Evolutionary conservation across 2,113 vertebrate species (phyloP).

Genomic region (Sapajus apella): DNA sequence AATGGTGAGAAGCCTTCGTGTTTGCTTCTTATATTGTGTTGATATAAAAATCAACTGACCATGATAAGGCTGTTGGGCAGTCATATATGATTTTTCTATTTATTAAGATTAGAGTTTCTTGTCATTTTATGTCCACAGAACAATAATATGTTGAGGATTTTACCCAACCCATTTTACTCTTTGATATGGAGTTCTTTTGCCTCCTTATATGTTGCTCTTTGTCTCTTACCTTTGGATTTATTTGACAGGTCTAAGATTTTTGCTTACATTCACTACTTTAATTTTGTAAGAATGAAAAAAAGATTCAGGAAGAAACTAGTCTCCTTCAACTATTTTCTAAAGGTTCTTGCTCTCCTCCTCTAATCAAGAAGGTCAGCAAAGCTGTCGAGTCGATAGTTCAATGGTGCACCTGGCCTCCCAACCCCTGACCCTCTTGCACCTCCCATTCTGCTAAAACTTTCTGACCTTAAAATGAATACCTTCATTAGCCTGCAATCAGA

Average conservation of each 20-base stretch:
- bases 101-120: neutral
- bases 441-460: neutral
- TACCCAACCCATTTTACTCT: neutral
- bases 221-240: neutral
- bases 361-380: neutral
- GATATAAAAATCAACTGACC: neutral
- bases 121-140: neutral
- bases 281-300: neutral
- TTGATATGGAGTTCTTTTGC: neutral
- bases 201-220: neutral
- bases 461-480: neutral
- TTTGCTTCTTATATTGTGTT: neutral
- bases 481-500: conserved; percentile 19
- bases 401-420: neutral
- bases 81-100: neutral
- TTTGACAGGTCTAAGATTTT: neutral
- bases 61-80: neutral
- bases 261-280: neutral
- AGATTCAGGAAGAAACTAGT: neutral
- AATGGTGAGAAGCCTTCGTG: neutral
- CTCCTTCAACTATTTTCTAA: neutral
- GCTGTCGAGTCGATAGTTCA: neutral
- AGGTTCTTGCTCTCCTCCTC: neutral
- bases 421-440: neutral
- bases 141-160: neutral